Percentiles rank a stretch among this genome's conserved stretches.
Conservation (phyloP, 2,888 invertebrate genomes). For the Pollenia labialis region DNA sequence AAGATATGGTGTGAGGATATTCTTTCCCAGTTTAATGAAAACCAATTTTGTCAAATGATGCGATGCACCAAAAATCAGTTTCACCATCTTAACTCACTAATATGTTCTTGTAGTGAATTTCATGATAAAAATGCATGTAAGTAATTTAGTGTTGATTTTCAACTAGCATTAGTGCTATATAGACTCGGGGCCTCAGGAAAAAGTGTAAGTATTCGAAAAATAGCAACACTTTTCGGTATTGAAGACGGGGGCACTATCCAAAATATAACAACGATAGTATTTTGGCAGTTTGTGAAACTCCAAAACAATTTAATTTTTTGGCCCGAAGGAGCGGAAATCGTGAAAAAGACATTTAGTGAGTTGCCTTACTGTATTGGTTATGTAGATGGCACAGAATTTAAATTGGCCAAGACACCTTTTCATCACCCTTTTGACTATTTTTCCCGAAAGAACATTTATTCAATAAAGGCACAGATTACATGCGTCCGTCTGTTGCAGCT, state of each 20-base stretch:
- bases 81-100: background rate
- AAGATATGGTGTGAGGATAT: too few relatives aligned
- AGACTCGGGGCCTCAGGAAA: too few relatives aligned
- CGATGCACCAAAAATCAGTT: background rate
- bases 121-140: background rate
- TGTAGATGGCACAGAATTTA: slow-evolving; percentile 2
- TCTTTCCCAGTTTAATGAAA: too few relatives aligned
- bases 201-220: background rate
- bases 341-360: slow-evolving; percentile 43
- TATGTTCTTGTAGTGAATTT: background rate
- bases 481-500: slow-evolving; percentile 41
- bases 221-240: slow-evolving; percentile 54
- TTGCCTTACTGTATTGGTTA: slow-evolving; percentile 66
- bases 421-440: slow-evolving; percentile 44
- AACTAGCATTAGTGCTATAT: background rate
- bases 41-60: too few relatives aligned
- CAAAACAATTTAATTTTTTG: background rate
- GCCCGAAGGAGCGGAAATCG: background rate
- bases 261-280: background rate
- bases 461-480: slow-evolving; percentile 59
- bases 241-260: slow-evolving; percentile 56
- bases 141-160: background rate
- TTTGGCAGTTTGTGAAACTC: background rate
- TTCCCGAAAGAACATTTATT: slow-evolving; percentile 52
- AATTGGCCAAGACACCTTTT: slow-evolving; percentile 47